A percentile compares a stretch with the other conserved stretches of the same genome.
phyloP scores from a whole-genome alignment of 2,888 invertebrate genomes.

The Leptopterna dolabrata region DNA sequence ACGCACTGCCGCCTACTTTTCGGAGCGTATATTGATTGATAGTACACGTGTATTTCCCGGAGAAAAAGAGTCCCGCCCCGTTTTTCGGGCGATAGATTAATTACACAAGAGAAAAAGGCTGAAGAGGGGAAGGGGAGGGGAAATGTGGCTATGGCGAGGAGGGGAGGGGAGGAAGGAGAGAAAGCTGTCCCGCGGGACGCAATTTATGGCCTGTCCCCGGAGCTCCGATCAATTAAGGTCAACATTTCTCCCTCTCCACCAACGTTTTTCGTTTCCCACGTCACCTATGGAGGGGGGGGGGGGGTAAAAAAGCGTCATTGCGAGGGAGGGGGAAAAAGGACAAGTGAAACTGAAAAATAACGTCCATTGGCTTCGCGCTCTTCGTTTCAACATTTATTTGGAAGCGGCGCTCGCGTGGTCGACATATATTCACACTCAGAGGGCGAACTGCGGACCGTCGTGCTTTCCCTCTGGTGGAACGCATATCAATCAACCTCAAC shows the following conservation, averaged over 20 bases:
- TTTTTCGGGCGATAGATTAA: slow-evolving; percentile 47
- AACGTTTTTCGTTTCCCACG: neutral
- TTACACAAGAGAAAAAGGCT: slow-evolving; percentile 49
- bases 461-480: neutral
- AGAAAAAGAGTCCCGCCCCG: slow-evolving; percentile 34
- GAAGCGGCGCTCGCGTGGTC: neutral
- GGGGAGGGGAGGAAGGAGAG: neutral
- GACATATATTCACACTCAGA: slow-evolving; percentile 27
- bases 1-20: slow-evolving; percentile 36
- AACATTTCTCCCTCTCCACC: slow-evolving; percentile 33
- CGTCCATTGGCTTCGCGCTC: slow-evolving; percentile 44
- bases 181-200: slow-evolving; percentile 52
- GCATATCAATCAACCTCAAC: slow-evolving; percentile 33
- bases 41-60: slow-evolving; percentile 47
- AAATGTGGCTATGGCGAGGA: neutral
- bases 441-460: neutral
- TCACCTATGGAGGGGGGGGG: neutral
- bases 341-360: slow-evolving; percentile 55
- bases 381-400: slow-evolving; percentile 46
- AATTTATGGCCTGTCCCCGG: slow-evolving; percentile 53
- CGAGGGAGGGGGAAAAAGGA: slow-evolving; percentile 17
- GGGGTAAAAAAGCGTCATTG: neutral
- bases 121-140: neutral
- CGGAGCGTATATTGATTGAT: slow-evolving; percentile 38
- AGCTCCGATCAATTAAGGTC: slow-evolving; percentile 54